Conservation (phyloP, 2,888 invertebrate genomes). For the Melinaea menophilus region DNA sequence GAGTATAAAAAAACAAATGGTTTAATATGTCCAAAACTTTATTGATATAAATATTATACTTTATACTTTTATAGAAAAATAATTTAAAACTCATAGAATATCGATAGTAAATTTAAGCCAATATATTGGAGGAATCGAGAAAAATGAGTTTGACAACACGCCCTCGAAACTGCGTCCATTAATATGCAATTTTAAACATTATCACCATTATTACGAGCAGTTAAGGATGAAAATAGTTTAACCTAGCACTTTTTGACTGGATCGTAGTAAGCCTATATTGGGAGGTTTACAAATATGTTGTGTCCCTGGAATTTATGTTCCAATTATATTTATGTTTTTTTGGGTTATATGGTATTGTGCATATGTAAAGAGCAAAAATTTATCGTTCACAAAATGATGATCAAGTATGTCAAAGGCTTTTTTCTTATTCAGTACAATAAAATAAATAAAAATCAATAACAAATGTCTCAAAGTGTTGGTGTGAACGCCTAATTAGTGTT, state of each 20-base stretch:
- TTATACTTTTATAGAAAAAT: too few relatives aligned
- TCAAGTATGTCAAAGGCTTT: too few relatives aligned
- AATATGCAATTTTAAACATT: constrained; percentile 49
- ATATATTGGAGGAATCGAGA: constrained; percentile 69
- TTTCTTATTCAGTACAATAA: too few relatives aligned
- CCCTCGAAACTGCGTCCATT: constrained; percentile 53
- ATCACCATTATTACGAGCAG: constrained; percentile 27
- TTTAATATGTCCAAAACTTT: too few relatives aligned
- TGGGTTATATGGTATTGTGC: background rate
- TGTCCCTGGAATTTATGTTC: constrained; percentile 47
- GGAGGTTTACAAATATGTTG: constrained; percentile 52
- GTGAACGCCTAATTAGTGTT: too few relatives aligned
- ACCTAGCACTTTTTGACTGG: constrained; percentile 16
- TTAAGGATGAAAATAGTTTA: constrained; percentile 34
- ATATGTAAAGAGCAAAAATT: background rate
- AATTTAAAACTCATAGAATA: constrained; percentile 46
- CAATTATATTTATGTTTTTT: constrained; percentile 40
- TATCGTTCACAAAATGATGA: too few relatives aligned
- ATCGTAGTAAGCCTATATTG: constrained; percentile 40
- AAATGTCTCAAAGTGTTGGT: too few relatives aligned
- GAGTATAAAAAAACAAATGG: too few relatives aligned
- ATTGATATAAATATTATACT: too few relatives aligned
- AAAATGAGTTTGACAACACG: constrained; percentile 59
- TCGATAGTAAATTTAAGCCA: constrained; percentile 58
- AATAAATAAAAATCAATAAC: too few relatives aligned